Evolutionary conservation across 1,140 invertebrate species (phyloP), one percentile per base, ranked within the genome.

Genomic region (Lasioglossum baleicum): DNA sequence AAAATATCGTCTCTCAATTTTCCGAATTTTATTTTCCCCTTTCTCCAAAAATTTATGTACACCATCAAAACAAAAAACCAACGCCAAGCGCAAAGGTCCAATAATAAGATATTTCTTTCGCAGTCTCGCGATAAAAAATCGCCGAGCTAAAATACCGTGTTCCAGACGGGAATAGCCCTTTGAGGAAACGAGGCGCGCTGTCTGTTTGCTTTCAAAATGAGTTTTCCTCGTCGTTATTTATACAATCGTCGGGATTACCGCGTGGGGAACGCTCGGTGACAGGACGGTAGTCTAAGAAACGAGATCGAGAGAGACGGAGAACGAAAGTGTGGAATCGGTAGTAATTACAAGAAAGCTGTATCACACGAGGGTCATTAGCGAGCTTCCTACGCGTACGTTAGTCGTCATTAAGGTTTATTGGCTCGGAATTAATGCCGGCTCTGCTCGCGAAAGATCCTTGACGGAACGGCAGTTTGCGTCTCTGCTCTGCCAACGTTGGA

Each of bases 331-430:
- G 20, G 22, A 73, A 83, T 78, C 53, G 40, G 53, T 56, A 51
- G 35, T 79, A 66, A 75, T 71, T 84, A 58, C 44, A 73, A 74
- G 58, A 74, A 69, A 83, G 56, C 26, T 71, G 60, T 75, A 80
- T 83, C 83, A 68, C 15, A 35, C 15, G 48, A 56, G 40, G 15
- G 51, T 72, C 67, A 83, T 83, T 83, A 83, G 76, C 48, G 17
- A 0, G 40, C n/a, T 67, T 68, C 67, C 67, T 80, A 80, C 67
- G 63, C 67, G 48, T 48, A n/a, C 67, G 48, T 84, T 83, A 63
- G 67, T 17, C 67, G 66, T 82, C 72, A 67, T 84, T 80, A 79
- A 75, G 71, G 75, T 83, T 84, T 79, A 69, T 81, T 69, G 70
- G 70, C 60, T 79, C 56, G 71, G 42, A 79, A 82, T 82, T 84